Percentiles rank a stretch among this genome's conserved stretches.
These are phyloP conservation scores for Labeo rohita DNA, from an alignment of 2,113 vertebrate genomes.

Conservation along the genomic window DNA sequence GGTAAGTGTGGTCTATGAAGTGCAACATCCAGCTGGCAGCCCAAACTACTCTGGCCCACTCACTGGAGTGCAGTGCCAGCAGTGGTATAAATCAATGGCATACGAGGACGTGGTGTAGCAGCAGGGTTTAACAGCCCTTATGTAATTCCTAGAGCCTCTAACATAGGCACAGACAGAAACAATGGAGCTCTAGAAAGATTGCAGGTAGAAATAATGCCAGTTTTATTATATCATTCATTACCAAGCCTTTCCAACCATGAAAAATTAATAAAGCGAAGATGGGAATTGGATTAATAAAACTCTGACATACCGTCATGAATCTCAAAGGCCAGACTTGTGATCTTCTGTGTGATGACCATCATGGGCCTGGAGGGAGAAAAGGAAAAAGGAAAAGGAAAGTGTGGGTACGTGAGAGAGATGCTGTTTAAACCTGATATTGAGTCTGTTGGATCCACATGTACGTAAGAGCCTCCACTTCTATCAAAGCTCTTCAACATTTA, in stretches of 20 bases:
- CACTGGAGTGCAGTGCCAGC: slow-evolving; percentile 15
- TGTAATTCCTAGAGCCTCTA: slow-evolving; percentile 6
- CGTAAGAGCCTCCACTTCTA: not conserved
- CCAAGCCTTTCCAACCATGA: not conserved
- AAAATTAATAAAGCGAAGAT: not conserved
- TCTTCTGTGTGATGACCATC: slow-evolving; percentile 99
- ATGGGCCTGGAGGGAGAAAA: slow-evolving; percentile 82
- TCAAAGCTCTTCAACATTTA: slow-evolving; percentile 10
- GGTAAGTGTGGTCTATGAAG: not conserved
- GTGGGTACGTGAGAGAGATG: not conserved
- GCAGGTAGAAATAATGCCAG: slow-evolving; percentile 7
- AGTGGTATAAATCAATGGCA: slow-evolving; percentile 27
- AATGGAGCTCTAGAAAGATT: not conserved
- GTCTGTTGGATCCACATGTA: not conserved
- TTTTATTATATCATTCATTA: not conserved
- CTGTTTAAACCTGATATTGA: not conserved
- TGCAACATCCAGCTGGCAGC: slow-evolving; percentile 28
- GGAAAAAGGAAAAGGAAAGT: not conserved
- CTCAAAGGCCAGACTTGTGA: slow-evolving; percentile 96
- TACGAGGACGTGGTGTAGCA: not conserved
- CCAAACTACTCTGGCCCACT: slow-evolving; percentile 5
- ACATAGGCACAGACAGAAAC: not conserved
- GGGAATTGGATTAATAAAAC: not conserved
- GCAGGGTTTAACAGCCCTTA: slow-evolving; percentile 11
- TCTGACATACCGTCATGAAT: slow-evolving; percentile 92